phyloP scores from a whole-genome alignment of 2,797 vertebrate genomes.

The Ptychobarbus kaznakovi region DNA sequence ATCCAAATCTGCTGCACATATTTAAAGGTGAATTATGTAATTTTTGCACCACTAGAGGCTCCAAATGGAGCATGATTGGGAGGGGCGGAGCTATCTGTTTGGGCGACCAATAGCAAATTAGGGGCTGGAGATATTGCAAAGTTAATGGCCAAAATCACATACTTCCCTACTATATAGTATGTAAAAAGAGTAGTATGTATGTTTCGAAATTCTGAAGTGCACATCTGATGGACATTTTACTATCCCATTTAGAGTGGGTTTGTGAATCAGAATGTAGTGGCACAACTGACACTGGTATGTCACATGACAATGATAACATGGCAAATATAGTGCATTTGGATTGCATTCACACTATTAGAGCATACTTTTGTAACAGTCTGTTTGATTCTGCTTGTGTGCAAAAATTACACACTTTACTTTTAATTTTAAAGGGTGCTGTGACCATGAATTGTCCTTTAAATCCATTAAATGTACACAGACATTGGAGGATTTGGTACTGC shows the following conservation, averaged over 20 bases:
- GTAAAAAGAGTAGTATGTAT: not conserved
- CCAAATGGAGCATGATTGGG: not conserved
- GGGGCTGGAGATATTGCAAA: not conserved
- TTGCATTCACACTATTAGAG: not conserved
- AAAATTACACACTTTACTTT: not conserved
- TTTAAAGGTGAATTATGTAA: not conserved
- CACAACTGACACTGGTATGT: not conserved
- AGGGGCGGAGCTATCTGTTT: not conserved
- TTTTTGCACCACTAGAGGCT: not conserved
- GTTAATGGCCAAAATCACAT: not conserved
- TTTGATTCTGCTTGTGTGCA: not conserved
- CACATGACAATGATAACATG: not conserved
- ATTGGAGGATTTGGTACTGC: not conserved
- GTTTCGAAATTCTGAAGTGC: not conserved
- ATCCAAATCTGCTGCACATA: conserved; percentile 3
- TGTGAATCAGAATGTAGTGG: not conserved
- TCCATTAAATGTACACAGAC: not conserved
- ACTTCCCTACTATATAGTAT: not conserved
- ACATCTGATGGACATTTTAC: not conserved
- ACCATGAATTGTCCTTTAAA: not conserved
- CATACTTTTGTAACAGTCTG: not conserved
- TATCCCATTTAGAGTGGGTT: not conserved
- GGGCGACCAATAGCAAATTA: not conserved
- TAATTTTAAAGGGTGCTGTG: conserved; percentile 12
- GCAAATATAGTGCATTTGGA: not conserved